Evolutionary conservation across 2,888 invertebrate genomes (phyloP).

Genomic region (Eupsilia transversa): DNA sequence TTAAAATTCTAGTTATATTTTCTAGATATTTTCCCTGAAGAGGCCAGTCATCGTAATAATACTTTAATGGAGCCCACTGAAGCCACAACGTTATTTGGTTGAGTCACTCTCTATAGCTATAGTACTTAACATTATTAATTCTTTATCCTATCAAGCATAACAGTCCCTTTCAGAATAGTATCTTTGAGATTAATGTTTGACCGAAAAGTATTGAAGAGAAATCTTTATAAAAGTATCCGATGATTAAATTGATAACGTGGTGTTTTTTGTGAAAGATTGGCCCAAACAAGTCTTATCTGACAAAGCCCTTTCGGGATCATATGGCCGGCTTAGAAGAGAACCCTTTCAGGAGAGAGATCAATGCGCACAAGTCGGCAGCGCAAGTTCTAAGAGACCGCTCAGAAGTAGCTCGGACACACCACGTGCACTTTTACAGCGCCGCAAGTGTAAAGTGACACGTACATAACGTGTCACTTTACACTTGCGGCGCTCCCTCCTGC

Average conservation of each 20-base stretch:
- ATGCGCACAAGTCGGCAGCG: conserved; percentile 66
- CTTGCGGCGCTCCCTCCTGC: conserved; percentile 54
- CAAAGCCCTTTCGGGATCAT: conserved; percentile 80
- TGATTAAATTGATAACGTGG: conserved; percentile 85
- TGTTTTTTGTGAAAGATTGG: conserved; percentile 80
- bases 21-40: conserved; percentile 60
- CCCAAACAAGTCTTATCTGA: conserved; percentile 83
- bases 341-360: conserved; percentile 85
- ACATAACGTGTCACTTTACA: neutral
- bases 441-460: neutral
- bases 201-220: conserved; percentile 64
- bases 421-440: neutral
- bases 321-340: conserved; percentile 80
- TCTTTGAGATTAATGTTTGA: conserved; percentile 71
- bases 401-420: no score
- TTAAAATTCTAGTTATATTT: conserved; percentile 47
- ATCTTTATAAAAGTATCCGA: conserved; percentile 71
- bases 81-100: conserved; percentile 65
- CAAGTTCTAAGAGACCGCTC: conserved; percentile 51
- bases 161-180: conserved; percentile 67
- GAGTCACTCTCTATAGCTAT: conserved; percentile 62
- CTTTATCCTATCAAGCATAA: conserved; percentile 72
- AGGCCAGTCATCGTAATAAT: conserved; percentile 63
- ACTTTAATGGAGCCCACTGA: conserved; percentile 67
- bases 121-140: conserved; percentile 80